Conservation (phyloP, 2,797 vertebrate genomes). For the Lithobates pipiens region DNA sequence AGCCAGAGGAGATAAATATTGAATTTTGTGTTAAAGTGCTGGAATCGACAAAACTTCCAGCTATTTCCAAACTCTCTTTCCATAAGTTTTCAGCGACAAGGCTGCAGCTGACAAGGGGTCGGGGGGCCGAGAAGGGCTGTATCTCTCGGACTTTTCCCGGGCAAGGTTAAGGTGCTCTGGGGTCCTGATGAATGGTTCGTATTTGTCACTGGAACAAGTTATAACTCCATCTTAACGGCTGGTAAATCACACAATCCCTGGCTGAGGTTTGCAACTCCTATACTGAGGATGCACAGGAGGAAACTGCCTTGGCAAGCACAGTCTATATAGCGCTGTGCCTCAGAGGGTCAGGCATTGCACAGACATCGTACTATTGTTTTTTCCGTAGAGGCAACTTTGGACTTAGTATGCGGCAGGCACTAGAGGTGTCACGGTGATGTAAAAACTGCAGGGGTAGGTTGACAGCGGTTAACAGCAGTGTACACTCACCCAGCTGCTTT, state of each 20-base stretch:
- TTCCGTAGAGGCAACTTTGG: too few species aligned
- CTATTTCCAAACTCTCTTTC: constrained; percentile 51
- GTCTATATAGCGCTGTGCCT: background rate
- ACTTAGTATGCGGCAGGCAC: too few species aligned
- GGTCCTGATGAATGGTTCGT: constrained; percentile 50
- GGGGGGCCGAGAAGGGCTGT: constrained; percentile 4
- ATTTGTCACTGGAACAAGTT: constrained; percentile 36
- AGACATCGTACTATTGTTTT: too few species aligned
- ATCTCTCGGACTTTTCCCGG: constrained; percentile 11
- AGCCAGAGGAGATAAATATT: constrained; percentile 57
- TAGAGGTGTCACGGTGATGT: too few species aligned
- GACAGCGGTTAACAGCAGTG: too few species aligned
- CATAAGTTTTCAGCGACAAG: constrained; percentile 60
- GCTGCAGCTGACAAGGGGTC: constrained; percentile 52
- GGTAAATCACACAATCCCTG: constrained; percentile 40
- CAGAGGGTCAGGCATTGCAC: background rate
- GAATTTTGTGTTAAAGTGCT: constrained; percentile 63
- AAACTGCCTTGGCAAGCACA: background rate
- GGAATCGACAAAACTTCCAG: constrained; percentile 61
- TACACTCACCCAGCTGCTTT: too few species aligned
- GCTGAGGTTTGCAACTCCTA: background rate
- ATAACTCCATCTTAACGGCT: constrained; percentile 53
- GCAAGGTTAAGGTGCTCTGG: constrained; percentile 52
- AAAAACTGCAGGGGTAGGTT: too few species aligned
- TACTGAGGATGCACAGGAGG: background rate